A percentile compares a stretch with the other conserved stretches of the same genome.
Evolutionary conservation across 1,140 invertebrate species (phyloP).

Genomic region (Drosophila busckii): DNA sequence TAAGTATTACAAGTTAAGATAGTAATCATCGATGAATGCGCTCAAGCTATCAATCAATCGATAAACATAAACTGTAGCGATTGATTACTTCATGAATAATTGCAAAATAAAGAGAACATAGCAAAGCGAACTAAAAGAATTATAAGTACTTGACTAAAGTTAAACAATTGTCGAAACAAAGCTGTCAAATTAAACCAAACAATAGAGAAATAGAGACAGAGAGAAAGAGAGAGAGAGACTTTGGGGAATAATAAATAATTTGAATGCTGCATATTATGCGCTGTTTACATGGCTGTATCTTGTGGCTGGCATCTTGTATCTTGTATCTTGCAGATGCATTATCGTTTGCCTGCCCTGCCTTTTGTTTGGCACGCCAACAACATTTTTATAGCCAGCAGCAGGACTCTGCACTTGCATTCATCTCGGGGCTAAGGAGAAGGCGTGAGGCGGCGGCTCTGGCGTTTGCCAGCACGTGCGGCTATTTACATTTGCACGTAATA

Average conservation of each 20-base stretch:
- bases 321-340: conserved; percentile 48
- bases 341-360: conserved; percentile 39
- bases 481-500: conserved; percentile 78
- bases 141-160: no score
- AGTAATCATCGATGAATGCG: no score
- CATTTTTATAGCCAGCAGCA: conserved; percentile 56
- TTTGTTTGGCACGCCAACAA: conserved; percentile 61
- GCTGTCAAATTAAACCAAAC: neutral
- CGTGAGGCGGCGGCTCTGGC: conserved; percentile 1
- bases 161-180: no score
- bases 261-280: conserved; percentile 34
- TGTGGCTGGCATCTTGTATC: conserved; percentile 6
- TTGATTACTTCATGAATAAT: no score
- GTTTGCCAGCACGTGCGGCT: conserved; percentile 62
- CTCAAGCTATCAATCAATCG: no score
- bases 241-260: conserved; percentile 40
- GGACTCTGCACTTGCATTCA: conserved; percentile 17
- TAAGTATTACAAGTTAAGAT: no score
- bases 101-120: no score
- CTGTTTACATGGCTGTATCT: conserved; percentile 24
- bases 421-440: conserved; percentile 18
- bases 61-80: no score
- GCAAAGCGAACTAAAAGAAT: no score
- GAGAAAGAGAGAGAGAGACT: neutral
- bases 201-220: neutral